These are phyloP conservation scores for Cassiopea xamachana DNA, from an alignment of 30 jellyfish, hydroid and myxozoan species.

Conservation along the genomic window DNA sequence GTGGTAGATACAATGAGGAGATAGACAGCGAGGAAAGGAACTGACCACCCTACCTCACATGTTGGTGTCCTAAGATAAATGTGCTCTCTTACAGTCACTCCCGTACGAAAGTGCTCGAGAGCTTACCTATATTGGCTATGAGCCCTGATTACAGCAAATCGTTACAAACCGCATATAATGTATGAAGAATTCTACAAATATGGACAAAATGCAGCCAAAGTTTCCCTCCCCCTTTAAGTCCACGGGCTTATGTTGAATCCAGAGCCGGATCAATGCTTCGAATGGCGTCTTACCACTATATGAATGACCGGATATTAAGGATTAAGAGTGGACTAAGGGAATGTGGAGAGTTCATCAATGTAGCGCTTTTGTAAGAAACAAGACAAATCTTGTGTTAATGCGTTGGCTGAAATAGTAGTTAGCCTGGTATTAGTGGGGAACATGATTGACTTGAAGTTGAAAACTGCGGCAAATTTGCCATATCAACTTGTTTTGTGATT, in stretches of 20 bases:
- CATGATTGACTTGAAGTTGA: not conserved
- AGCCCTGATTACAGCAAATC: not conserved
- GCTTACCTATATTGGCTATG: too few species aligned
- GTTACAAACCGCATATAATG: not conserved
- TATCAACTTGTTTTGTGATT: not conserved
- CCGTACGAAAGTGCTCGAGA: too few species aligned
- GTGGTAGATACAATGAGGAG: too few species aligned
- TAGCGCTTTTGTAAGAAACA: not conserved
- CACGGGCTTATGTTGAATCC: not conserved
- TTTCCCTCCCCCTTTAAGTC: not conserved
- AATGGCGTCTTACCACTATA: not conserved
- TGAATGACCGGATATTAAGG: constrained; percentile 7
- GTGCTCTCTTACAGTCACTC: too few species aligned
- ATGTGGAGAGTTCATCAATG: not conserved
- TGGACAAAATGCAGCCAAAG: not conserved
- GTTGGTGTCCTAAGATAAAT: too few species aligned
- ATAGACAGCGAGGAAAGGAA: too few species aligned
- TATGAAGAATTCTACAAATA: not conserved
- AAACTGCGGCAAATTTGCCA: not conserved
- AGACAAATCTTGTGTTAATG: not conserved
- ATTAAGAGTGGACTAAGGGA: not conserved
- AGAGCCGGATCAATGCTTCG: constrained; percentile 6
- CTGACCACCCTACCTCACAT: too few species aligned
- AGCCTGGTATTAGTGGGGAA: not conserved
- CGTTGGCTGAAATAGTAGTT: not conserved